Evolutionary conservation across 2,797 vertebrate genomes (phyloP).

Genomic region (Girardinus metallicus): DNA sequence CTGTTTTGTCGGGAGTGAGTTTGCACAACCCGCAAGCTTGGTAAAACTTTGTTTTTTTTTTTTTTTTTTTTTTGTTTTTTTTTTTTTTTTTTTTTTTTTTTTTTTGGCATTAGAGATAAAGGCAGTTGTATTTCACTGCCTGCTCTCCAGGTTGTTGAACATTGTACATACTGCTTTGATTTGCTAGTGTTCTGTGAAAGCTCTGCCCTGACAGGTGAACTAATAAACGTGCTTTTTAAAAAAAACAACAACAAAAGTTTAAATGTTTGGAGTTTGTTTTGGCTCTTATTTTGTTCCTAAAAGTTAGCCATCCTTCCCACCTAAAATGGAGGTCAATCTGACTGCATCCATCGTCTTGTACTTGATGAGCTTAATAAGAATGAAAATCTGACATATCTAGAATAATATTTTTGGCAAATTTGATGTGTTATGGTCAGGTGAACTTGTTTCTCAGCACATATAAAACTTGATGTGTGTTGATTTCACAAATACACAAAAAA

Average conservation of each 20-base stretch:
- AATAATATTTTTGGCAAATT: neutral
- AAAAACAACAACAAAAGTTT: constrained; percentile 35
- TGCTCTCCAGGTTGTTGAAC: constrained; percentile 55
- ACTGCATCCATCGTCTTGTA: neutral
- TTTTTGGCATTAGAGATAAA: constrained; percentile 14
- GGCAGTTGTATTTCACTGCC: constrained; percentile 9
- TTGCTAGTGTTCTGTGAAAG: constrained; percentile 65
- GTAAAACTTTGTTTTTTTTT: constrained; percentile 55
- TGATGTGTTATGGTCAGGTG: neutral
- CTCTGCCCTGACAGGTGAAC: constrained; percentile 70
- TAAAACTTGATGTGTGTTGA: neutral
- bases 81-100: constrained; percentile 15
- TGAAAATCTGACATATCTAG: neutral
- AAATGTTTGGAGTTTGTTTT: neutral
- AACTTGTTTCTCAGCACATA: neutral
- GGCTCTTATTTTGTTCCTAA: neutral
- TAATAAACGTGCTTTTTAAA: constrained; percentile 73
- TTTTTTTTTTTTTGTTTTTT: constrained; percentile 14
- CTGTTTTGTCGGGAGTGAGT: no score
- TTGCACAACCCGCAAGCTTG: constrained; percentile 73
- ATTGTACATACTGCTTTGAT: constrained; percentile 64
- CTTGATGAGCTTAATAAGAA: neutral
- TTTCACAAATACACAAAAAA: no score
- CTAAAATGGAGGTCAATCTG: neutral
- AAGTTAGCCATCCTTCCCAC: no score